Evolutionary conservation across 2,888 invertebrate genomes (phyloP).

Genomic region (Lobophora halterata): DNA sequence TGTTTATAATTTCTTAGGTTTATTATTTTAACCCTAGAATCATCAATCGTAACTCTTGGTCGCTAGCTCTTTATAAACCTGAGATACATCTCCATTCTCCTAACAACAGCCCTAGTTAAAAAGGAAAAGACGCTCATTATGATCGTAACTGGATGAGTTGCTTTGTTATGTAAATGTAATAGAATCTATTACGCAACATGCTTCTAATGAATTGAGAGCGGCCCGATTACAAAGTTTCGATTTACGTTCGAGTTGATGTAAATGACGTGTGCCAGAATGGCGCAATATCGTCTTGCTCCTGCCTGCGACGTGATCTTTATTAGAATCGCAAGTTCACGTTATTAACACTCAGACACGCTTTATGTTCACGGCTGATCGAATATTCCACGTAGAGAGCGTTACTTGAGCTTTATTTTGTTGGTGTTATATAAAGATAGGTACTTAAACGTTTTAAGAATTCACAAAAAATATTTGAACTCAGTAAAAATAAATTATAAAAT

Average conservation of each 20-base stretch:
- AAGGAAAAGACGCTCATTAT: no score
- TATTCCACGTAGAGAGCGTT: conserved; percentile 18
- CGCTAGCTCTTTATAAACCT: no score
- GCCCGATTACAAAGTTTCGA: conserved; percentile 40
- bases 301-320: conserved; percentile 41
- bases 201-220: conserved; percentile 25
- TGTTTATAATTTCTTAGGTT: no score
- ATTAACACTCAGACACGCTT: conserved; percentile 13
- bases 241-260: conserved; percentile 28
- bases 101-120: no score
- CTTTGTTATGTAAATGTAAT: conserved; percentile 2
- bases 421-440: conserved; percentile 7
- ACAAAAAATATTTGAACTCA: no score
- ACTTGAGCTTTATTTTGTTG: conserved; percentile 18
- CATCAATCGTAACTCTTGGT: no score
- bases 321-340: conserved; percentile 31
- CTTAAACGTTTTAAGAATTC: conserved; percentile 5
- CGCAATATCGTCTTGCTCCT: conserved; percentile 28
- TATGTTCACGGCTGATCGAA: conserved; percentile 12
- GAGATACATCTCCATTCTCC: no score
- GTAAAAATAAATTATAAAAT: no score
- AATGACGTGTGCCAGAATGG: conserved; percentile 30
- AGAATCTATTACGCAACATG: conserved; percentile 23
- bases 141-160: no score
- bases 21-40: no score